Evolutionary conservation across 2,113 vertebrate species (phyloP).

Genomic region (Oreochromis niloticus): DNA sequence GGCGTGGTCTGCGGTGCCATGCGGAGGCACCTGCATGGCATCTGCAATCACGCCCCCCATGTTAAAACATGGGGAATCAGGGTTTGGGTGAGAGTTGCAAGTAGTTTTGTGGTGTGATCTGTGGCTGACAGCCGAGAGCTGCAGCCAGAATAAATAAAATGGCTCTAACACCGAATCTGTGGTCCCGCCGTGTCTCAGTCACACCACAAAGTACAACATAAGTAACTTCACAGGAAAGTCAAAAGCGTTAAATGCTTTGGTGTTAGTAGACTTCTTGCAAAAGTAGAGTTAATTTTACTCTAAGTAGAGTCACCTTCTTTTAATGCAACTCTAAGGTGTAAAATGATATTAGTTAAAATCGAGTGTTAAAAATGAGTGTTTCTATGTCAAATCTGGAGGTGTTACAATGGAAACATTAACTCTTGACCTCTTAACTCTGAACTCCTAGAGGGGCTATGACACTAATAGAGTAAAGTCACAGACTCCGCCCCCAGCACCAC

Average conservation of each 20-base stretch:
- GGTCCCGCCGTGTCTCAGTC: neutral
- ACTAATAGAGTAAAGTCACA: neutral
- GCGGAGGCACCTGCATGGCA: neutral
- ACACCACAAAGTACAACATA: neutral
- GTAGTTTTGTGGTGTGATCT: neutral
- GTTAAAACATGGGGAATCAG: neutral
- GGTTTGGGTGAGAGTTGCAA: neutral
- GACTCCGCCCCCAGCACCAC: fast-evolving
- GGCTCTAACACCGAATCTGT: neutral
- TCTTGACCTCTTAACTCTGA: neutral
- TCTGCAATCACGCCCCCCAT: neutral
- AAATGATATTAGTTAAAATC: neutral
- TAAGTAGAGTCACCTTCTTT: neutral
- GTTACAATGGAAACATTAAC: neutral
- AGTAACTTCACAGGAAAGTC: neutral
- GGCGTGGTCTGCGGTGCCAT: neutral
- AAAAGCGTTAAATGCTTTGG: neutral
- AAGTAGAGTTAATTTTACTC: neutral
- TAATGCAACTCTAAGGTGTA: neutral
- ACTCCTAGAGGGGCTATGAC: neutral
- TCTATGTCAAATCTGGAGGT: neutral
- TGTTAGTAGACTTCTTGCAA: neutral
- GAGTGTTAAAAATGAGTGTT: neutral
- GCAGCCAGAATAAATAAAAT: neutral
- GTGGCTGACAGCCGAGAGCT: neutral